These are phyloP conservation scores for Drosophila bocqueti DNA, from an alignment of 1,140 invertebrate genomes.

Conservation along the genomic window DNA sequence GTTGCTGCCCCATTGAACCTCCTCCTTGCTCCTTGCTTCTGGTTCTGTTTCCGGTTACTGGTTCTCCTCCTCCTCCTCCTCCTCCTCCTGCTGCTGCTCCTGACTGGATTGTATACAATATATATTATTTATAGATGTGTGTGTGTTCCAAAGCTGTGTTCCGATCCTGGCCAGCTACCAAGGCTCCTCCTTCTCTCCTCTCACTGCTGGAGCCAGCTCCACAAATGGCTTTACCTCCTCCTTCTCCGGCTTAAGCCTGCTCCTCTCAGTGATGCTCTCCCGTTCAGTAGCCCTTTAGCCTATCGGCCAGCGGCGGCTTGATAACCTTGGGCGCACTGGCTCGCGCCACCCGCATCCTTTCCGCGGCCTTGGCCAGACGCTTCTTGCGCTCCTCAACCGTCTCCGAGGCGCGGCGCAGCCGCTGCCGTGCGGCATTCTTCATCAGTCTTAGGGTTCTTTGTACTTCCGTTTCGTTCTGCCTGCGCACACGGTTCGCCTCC, in stretches of 20 bases:
- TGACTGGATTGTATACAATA: conserved; percentile 53
- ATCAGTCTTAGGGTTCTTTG: conserved; percentile 85
- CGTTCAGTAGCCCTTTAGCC: conserved; percentile 78
- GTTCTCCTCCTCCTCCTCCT: not conserved
- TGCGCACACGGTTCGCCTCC: conserved; percentile 81
- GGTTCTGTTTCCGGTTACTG: conserved; percentile 3
- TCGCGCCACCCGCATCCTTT: conserved; percentile 75
- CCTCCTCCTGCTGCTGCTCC: not conserved
- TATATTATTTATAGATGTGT: conserved; percentile 65
- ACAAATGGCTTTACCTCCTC: not conserved
- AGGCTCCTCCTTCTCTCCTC: conserved; percentile 24
- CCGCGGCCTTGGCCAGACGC: conserved; percentile 85
- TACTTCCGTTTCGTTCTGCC: conserved; percentile 84
- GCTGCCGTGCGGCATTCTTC: conserved; percentile 83
- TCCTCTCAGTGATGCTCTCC: not conserved
- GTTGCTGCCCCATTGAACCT: conserved; percentile 33
- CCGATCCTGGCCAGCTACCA: conserved; percentile 10
- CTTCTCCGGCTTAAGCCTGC: not conserved
- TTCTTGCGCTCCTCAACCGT: conserved; percentile 85
- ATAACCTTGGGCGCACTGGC: conserved; percentile 82
- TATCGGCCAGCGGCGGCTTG: conserved; percentile 80
- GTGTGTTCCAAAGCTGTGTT: conserved; percentile 30
- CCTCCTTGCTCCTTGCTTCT: conserved; percentile 1
- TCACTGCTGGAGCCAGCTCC: conserved; percentile 48
- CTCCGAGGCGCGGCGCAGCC: conserved; percentile 84